These are phyloP conservation scores for Solenodon paradoxus DNA, from an alignment of 2,113 vertebrate genomes.

Conservation along the genomic window DNA sequence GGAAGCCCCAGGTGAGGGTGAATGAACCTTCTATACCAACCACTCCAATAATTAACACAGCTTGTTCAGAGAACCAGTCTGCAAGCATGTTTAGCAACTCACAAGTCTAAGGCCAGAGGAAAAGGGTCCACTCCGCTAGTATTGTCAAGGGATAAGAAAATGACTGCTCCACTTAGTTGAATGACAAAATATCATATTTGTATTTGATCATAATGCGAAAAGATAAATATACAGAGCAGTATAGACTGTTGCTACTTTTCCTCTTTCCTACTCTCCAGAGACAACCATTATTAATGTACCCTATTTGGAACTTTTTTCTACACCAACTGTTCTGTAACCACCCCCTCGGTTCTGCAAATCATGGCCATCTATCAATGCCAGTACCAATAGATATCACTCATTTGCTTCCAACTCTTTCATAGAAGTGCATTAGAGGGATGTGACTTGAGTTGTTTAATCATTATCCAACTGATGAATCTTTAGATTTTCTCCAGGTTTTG, in stretches of 20 bases:
- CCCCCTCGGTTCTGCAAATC: not conserved
- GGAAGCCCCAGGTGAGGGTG: not conserved
- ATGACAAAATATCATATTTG: not conserved
- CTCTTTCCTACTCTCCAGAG: not conserved
- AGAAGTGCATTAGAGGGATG: not conserved
- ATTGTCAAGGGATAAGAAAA: not conserved
- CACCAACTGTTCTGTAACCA: not conserved
- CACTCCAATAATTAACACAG: not conserved
- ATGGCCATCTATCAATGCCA: not conserved
- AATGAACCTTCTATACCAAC: not conserved
- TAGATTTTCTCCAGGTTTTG: not conserved
- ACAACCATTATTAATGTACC: not conserved
- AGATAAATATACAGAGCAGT: not conserved
- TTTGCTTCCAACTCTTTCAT: not conserved
- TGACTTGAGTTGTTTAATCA: not conserved
- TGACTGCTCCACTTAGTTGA: not conserved
- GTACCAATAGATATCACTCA: not conserved
- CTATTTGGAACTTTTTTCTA: not conserved
- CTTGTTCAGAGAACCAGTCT: not conserved
- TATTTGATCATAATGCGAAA: not conserved
- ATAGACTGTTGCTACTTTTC: not conserved
- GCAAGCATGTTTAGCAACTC: not conserved
- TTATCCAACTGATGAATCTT: not conserved
- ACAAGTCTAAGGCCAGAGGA: not conserved
- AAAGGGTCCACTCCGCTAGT: rapidly evolving